These are phyloP conservation scores for Diarsia brunnea DNA, from an alignment of 2,888 invertebrate genomes.

Conservation along the genomic window DNA sequence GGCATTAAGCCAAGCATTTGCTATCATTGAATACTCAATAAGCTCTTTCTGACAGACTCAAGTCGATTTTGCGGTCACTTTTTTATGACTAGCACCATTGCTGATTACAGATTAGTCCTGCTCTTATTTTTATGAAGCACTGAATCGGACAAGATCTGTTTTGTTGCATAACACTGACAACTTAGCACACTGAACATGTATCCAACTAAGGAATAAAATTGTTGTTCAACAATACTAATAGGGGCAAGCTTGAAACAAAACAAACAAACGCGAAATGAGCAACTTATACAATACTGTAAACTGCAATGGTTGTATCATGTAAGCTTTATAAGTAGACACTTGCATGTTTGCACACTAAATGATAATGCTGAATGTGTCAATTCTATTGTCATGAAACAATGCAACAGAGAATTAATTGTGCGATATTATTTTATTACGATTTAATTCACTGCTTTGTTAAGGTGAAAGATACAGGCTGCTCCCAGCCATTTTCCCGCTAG, in stretches of 20 bases:
- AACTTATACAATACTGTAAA: slow-evolving; percentile 19
- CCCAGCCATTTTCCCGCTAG: no score
- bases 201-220: neutral
- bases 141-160: neutral
- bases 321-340: neutral
- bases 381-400: slow-evolving; percentile 41
- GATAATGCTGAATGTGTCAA: slow-evolving; percentile 7
- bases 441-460: neutral
- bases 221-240: neutral
- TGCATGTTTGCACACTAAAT: neutral
- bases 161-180: neutral
- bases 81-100: neutral
- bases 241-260: neutral
- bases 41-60: neutral
- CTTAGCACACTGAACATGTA: neutral
- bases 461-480: no score
- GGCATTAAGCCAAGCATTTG: no score
- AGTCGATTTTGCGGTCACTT: neutral
- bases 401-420: slow-evolving; percentile 6
- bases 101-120: neutral
- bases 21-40: neutral
- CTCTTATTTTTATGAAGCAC: neutral
- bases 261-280: neutral
- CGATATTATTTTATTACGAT: neutral
- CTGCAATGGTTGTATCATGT: slow-evolving; percentile 16